Evolutionary conservation across 2,888 invertebrate genomes (phyloP).

Genomic region (Leucophenga maculata): DNA sequence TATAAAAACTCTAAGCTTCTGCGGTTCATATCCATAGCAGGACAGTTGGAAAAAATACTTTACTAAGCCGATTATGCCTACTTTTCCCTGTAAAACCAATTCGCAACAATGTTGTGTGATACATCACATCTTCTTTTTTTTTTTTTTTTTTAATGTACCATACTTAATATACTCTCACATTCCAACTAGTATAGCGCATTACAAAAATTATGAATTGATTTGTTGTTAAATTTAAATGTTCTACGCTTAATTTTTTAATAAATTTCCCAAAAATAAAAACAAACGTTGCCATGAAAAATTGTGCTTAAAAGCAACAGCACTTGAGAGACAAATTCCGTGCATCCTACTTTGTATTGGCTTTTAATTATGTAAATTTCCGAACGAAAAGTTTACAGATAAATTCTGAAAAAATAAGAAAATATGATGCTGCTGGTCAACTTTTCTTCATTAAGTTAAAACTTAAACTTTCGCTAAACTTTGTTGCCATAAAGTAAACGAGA

Average conservation of each 20-base stretch:
- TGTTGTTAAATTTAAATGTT: slow-evolving; percentile 6
- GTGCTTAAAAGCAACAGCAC: background rate
- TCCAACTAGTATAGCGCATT: background rate
- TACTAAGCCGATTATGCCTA: no score
- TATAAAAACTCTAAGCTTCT: no score
- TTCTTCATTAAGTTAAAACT: slow-evolving; percentile 18
- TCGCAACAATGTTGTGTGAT: no score
- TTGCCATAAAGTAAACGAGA: slow-evolving; percentile 12
- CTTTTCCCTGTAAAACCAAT: no score
- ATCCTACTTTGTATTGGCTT: background rate
- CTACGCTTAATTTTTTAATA: slow-evolving; percentile 2
- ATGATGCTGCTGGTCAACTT: slow-evolving; percentile 18
- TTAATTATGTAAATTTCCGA: slow-evolving; percentile 19
- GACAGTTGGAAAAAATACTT: no score
- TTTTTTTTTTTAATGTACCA: no score
- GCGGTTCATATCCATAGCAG: no score
- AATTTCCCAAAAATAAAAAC: no score
- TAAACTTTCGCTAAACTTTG: slow-evolving; percentile 8
- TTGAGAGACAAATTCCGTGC: background rate
- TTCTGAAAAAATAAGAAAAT: background rate
- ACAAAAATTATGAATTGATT: slow-evolving; percentile 25
- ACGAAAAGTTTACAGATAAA: slow-evolving; percentile 7
- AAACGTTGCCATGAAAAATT: no score
- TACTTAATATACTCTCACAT: no score
- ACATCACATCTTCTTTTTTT: no score